These are phyloP conservation scores for Halisarca cf. caerulea DNA, from an alignment of 37 sponge, comb jelly and placozoan species.

Conservation along the genomic window DNA sequence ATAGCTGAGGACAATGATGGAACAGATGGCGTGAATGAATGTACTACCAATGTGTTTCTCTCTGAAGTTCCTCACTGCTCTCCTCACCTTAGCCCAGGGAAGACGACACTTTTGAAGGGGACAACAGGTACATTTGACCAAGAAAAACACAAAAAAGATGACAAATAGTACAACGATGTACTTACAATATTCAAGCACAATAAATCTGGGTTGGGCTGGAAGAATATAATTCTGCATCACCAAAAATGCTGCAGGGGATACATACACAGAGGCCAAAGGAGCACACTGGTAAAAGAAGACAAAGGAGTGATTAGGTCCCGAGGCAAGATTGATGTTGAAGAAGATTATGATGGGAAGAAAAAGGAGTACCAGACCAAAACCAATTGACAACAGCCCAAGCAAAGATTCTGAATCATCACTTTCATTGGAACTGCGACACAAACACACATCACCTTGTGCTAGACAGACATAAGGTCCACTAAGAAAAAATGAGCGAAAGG, in stretches of 20 bases:
- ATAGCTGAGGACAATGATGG: neutral
- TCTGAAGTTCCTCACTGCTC: neutral
- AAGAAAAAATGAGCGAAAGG: too few species aligned
- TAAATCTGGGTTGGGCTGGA: too few species aligned
- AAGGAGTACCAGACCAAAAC: neutral
- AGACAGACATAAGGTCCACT: too few species aligned
- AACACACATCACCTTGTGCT: too few species aligned
- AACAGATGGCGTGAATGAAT: neutral
- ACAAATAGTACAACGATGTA: too few species aligned
- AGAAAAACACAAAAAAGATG: too few species aligned
- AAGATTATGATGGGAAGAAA: neutral
- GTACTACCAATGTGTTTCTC: neutral
- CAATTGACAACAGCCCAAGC: too few species aligned
- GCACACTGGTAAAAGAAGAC: neutral
- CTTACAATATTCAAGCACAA: too few species aligned
- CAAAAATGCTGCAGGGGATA: too few species aligned
- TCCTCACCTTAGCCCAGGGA: neutral
- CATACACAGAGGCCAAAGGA: neutral
- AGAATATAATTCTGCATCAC: too few species aligned
- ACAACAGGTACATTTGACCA: neutral
- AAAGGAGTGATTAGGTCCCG: neutral
- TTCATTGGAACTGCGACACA: too few species aligned
- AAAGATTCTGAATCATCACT: too few species aligned
- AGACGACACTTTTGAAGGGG: neutral
- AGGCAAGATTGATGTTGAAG: slow-evolving; percentile 11